phyloP scores from a whole-genome alignment of 2,888 invertebrate species.

The Vesta saturnalis region DNA sequence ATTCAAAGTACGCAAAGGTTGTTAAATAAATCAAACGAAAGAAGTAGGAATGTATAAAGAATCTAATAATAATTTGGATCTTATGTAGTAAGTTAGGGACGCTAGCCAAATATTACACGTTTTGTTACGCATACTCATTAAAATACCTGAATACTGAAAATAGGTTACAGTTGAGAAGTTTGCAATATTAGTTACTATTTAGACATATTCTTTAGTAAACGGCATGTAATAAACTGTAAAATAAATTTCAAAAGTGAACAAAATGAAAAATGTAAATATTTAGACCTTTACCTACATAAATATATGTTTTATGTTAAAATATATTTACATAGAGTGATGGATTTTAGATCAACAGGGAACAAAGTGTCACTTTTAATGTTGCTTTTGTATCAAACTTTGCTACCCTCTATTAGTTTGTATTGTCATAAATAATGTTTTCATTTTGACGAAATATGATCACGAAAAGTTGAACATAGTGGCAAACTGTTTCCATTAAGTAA shows the following conservation, averaged over 20 bases:
- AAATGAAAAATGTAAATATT: neutral
- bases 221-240: too few species aligned
- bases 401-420: too few species aligned
- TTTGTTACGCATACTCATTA: constrained; percentile 21
- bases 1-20: too few species aligned
- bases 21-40: too few species aligned
- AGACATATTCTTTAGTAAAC: neutral
- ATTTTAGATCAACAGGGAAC: too few species aligned
- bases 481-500: too few species aligned
- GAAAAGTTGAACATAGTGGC: too few species aligned
- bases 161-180: neutral
- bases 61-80: constrained; percentile 23
- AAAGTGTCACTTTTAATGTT: too few species aligned
- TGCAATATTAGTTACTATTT: neutral
- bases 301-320: neutral
- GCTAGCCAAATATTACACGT: constrained; percentile 22
- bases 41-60: constrained; percentile 6
- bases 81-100: constrained; percentile 23
- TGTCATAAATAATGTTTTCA: too few species aligned
- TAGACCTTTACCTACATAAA: constrained; percentile 10
- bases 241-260: neutral
- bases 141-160: constrained; percentile 8
- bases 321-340: neutral
- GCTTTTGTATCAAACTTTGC: too few species aligned
- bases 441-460: too few species aligned